Evolutionary conservation across 2,888 invertebrate species (phyloP).

Genomic region (Vesta saturnalis): DNA sequence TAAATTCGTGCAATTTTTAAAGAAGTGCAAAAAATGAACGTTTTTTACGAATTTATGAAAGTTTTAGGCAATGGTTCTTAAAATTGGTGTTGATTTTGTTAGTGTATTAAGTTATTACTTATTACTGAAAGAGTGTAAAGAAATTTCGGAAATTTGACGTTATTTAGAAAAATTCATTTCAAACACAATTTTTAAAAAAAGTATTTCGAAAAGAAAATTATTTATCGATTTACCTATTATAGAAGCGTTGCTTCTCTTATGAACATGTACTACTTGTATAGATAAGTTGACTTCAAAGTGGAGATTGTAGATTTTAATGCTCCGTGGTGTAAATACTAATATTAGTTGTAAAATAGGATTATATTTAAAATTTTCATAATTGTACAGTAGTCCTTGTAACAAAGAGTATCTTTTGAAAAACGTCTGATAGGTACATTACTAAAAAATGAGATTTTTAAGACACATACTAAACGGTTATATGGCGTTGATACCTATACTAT

Average conservation of each 20-base stretch:
- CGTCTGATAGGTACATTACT: no score
- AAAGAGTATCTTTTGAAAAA: no score
- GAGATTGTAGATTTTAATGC: conserved; percentile 11
- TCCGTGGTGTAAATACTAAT: conserved; percentile 37
- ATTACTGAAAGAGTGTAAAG: not conserved
- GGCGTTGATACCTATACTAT: no score
- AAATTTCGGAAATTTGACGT: no score
- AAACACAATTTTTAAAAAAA: no score
- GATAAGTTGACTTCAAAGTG: conserved; percentile 1
- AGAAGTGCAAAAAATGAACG: conserved; percentile 9
- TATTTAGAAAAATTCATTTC: no score
- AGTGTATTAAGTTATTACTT: not conserved
- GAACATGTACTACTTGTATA: not conserved
- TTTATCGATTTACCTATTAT: no score
- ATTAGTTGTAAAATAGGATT: conserved; percentile 37
- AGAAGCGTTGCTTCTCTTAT: not conserved
- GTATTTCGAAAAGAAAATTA: no score
- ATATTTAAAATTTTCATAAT: conserved; percentile 40
- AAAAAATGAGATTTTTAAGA: no score
- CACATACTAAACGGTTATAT: no score
- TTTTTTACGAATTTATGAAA: conserved; percentile 7
- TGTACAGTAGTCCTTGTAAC: conserved; percentile 43
- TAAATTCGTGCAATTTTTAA: conserved; percentile 24
- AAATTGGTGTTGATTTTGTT: conserved; percentile 1
- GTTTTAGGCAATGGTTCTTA: not conserved